These are phyloP conservation scores for Oenanthe oenanthe DNA, from an alignment of 2,113 vertebrate species.

Conservation along the genomic window DNA sequence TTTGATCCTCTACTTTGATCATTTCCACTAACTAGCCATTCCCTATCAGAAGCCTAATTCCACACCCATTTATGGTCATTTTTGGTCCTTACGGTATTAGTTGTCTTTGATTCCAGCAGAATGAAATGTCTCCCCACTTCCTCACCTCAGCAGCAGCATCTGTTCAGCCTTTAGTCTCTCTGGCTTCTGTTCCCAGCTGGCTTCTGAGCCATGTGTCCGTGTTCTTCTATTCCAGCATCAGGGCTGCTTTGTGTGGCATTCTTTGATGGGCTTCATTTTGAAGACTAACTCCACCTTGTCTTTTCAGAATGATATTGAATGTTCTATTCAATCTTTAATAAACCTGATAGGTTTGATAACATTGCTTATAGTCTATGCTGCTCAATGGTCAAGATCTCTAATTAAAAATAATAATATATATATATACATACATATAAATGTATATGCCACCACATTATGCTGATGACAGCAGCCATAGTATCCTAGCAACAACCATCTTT, in stretches of 20 bases:
- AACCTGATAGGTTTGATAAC: background rate
- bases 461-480: background rate
- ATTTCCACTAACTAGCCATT: background rate
- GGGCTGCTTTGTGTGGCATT: background rate
- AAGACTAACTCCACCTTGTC: background rate
- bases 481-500: constrained; percentile 30
- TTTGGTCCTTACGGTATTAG: background rate
- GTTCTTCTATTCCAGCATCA: background rate
- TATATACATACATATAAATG: background rate
- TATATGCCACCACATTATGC: background rate
- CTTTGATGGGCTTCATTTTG: background rate
- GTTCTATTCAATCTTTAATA: background rate
- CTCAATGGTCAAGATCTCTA: background rate
- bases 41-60: background rate
- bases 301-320: background rate
- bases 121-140: background rate
- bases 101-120: background rate
- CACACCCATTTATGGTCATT: background rate
- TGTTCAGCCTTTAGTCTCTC: background rate
- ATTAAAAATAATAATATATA: background rate
- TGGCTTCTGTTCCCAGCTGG: background rate
- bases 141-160: background rate
- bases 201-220: background rate
- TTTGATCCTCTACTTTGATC: background rate
- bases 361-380: background rate